Conservation (phyloP, 2,797 vertebrate genomes). For the Muscicapa comitata region DNA sequence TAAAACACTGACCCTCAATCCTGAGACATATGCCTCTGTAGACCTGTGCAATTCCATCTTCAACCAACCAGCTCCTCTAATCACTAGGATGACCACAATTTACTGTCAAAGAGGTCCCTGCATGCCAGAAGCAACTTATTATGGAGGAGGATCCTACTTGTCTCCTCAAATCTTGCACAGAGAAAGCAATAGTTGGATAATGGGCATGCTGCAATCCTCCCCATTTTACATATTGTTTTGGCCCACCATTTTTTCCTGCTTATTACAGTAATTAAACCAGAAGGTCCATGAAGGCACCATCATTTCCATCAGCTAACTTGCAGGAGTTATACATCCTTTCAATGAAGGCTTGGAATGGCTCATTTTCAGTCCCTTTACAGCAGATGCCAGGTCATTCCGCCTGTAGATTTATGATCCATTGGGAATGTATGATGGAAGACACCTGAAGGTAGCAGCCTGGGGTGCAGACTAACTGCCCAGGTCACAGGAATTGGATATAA, state of each 20-base stretch:
- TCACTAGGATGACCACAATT: neutral
- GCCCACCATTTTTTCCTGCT: neutral
- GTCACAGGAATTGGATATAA: neutral
- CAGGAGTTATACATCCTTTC: neutral
- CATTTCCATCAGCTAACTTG: neutral
- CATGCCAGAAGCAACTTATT: neutral
- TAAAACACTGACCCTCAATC: neutral
- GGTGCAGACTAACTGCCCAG: neutral
- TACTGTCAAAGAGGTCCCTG: neutral
- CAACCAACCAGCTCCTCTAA: neutral
- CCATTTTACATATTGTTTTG: neutral
- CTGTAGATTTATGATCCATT: neutral
- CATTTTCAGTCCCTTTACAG: neutral
- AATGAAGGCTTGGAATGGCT: neutral
- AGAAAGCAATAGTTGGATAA: fast-evolving
- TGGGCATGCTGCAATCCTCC: neutral
- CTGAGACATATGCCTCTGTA: neutral
- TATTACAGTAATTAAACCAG: neutral
- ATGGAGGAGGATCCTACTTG: neutral
- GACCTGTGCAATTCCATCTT: neutral
- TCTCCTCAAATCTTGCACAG: neutral
- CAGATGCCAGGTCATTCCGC: neutral
- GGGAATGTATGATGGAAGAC: neutral
- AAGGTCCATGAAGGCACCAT: neutral
- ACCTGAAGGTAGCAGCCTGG: neutral